Evolutionary conservation across 2,113 vertebrate genomes (phyloP).

Genomic region (Paraplagusia blochii): DNA sequence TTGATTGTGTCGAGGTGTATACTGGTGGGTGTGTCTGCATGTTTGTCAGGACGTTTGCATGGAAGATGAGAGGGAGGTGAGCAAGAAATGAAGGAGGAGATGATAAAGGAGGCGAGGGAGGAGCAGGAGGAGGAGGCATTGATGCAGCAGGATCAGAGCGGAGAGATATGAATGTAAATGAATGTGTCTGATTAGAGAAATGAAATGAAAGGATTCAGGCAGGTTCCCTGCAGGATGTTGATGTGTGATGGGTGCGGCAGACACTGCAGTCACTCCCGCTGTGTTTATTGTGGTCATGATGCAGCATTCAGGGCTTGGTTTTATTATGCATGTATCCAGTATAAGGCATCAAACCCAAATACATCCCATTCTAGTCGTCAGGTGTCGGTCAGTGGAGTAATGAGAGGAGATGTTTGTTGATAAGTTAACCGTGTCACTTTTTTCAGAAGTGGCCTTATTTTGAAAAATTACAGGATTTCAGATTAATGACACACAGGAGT

Average conservation of each 20-base stretch:
- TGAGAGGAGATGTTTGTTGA: too few species aligned
- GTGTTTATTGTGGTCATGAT: background rate
- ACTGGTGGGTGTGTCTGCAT: constrained; percentile 33
- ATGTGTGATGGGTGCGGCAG: background rate
- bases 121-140: background rate
- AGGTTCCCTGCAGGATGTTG: background rate
- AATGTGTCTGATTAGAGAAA: too few species aligned
- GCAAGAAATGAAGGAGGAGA: too few species aligned
- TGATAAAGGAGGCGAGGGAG: background rate
- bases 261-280: background rate
- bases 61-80: background rate
- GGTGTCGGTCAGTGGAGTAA: too few species aligned
- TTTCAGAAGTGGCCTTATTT: too few species aligned
- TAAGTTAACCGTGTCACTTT: too few species aligned
- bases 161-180: background rate
- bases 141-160: constrained; percentile 1
- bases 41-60: constrained; percentile 13
- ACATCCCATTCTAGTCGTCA: too few species aligned
- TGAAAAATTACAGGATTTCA: too few species aligned
- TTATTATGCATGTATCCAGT: background rate
- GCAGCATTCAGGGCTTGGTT: background rate
- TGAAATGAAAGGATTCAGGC: background rate
- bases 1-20: constrained; percentile 24
- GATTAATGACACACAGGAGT: too few species aligned
- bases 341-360: too few species aligned